Percentiles rank a stretch among this genome's conserved stretches.
Conservation (phyloP, 2,888 invertebrate species). For the Heliconius erato region DNA sequence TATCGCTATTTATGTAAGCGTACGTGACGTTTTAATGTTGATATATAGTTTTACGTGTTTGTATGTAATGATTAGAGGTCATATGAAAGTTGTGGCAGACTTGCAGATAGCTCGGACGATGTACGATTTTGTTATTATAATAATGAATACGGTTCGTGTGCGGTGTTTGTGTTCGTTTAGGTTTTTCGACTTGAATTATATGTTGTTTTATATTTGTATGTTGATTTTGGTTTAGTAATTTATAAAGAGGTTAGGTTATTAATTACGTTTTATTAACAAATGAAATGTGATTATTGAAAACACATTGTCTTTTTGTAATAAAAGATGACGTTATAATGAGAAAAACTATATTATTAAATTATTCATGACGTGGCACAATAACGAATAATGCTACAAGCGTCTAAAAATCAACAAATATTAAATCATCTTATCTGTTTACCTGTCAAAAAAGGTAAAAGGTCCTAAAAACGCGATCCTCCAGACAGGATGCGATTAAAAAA, state of each 20-base stretch:
- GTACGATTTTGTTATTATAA: slow-evolving; percentile 29
- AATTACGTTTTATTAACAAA: neutral
- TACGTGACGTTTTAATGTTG: slow-evolving; percentile 36
- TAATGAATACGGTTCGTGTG: slow-evolving; percentile 23
- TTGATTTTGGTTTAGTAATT: neutral
- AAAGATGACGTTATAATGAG: too few relatives aligned
- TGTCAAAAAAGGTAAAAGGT: slow-evolving; percentile 1
- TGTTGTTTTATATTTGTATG: neutral
- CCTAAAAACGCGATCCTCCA: neutral
- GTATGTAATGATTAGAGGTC: slow-evolving; percentile 53
- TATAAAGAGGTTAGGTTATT: neutral
- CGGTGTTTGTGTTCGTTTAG: neutral
- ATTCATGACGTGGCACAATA: neutral
- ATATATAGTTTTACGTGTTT: slow-evolving; percentile 35
- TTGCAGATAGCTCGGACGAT: slow-evolving; percentile 38
- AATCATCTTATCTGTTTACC: neutral
- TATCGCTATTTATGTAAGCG: slow-evolving; percentile 43
- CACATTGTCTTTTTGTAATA: neutral
- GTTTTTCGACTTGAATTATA: slow-evolving; percentile 4
- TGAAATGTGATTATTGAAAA: neutral
- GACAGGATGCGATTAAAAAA: slow-evolving; percentile 23
- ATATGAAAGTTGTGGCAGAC: slow-evolving; percentile 55
- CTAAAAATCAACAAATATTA: neutral
- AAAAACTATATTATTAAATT: neutral
- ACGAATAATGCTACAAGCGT: neutral